Evolutionary conservation across 1,140 invertebrate genomes (phyloP), one percentile per base, ranked within the genome.

Genomic region (Diabrotica undecimpunctata): DNA sequence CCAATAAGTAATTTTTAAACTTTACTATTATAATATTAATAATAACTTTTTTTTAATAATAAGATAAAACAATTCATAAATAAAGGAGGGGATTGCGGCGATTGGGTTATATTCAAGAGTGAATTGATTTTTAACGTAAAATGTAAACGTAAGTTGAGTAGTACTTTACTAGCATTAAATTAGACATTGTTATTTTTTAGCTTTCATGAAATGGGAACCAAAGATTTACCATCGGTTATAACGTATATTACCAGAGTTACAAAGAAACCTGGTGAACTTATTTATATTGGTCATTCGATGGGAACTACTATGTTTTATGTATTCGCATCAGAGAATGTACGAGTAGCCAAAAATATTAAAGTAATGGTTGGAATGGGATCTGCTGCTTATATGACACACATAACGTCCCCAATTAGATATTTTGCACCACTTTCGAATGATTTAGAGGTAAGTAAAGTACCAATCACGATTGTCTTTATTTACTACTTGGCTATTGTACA

Each of bases 311-410:
- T 81, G 67, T 83, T 83, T 66, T 84, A 80, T 62, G 83, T 81
- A 0, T 78, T 82, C 69, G 69, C 82, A 35, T 81, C 83, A 12
- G 72, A 73, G 9, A 74, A 77, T 13, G 81, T 83, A 0, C 77
- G 85, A 64, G 82, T 82, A 66, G 84, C 85, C 46, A 84, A 85
- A 71, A 77, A 82, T 51, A 77, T 78, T 11, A 75, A 81, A 76
- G 75, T 81, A 65, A 85, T 90, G 81, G 81, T 86, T 58, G 84
- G 82, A 63, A 77, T 96, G 46, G 93, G 89, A 2, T 93, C 93
- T 2, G 85, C 93, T 0, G 88, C 87, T 0, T 91, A 83, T 70
- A 82, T 92, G 75, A 80, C 82, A 1, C 79, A 92, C 64, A 83
- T 92, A 3, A 86, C 83, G 72, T 90, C 88, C 67, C 90, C 91